A percentile compares a stretch with the other conserved stretches of the same genome.
These are phyloP conservation scores for Riparia riparia DNA, from an alignment of 2,113 vertebrate genomes.

Conservation along the genomic window DNA sequence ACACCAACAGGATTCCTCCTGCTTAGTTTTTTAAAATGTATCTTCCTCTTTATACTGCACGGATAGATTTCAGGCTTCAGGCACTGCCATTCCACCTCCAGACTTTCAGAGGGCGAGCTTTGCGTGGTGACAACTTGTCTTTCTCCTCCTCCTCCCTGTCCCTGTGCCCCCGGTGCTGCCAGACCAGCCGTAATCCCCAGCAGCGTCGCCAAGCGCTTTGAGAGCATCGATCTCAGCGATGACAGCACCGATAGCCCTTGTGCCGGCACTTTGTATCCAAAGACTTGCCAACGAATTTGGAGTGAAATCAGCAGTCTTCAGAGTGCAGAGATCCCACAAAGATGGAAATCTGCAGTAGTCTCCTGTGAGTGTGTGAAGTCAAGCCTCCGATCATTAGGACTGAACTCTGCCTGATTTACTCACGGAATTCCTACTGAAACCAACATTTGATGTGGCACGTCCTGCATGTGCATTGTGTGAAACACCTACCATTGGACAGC, in stretches of 20 bases:
- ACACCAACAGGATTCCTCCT: neutral
- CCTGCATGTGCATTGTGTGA: neutral
- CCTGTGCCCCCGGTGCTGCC: neutral
- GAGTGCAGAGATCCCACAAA: neutral
- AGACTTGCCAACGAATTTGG: fast-evolving
- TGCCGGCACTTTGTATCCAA: neutral
- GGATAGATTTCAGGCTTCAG: neutral
- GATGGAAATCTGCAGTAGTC: neutral
- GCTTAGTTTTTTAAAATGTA: neutral
- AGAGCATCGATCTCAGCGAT: fast-evolving
- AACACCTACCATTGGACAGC: neutral
- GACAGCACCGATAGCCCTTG: neutral
- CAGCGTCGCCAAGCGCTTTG: neutral
- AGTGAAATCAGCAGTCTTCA: neutral
- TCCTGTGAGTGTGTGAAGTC: neutral
- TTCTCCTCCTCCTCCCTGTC: neutral
- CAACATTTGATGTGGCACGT: neutral
- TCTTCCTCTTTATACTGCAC: neutral
- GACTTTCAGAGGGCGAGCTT: neutral
- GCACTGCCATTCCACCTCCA: neutral
- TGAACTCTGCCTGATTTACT: neutral
- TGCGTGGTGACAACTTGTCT: neutral
- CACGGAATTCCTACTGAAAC: neutral
- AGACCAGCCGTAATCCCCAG: fast-evolving
- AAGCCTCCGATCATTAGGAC: fast-evolving